A percentile compares a stretch with the other conserved stretches of the same genome.
phyloP scores from a whole-genome alignment of 2,888 invertebrate species.

The Drosophila suboccidentalis region DNA sequence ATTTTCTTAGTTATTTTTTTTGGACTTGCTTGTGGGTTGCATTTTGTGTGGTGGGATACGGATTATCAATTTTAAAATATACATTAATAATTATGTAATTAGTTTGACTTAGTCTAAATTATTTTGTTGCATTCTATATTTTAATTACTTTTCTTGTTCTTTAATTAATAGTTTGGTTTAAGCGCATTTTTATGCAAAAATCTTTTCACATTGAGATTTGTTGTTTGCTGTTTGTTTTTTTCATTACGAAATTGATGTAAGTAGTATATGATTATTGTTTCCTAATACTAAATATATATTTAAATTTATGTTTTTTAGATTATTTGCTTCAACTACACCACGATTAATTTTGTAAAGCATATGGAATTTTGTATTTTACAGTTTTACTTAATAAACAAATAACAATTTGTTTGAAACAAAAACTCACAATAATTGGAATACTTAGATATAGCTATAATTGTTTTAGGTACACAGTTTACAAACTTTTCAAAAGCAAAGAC shows the following conservation, averaged over 20 bases:
- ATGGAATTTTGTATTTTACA: constrained; percentile 59
- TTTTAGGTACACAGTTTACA: constrained; percentile 79
- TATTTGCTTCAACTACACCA: constrained; percentile 62
- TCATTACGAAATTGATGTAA: constrained; percentile 30
- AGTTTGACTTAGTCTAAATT: constrained; percentile 44
- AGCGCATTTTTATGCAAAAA: constrained; percentile 52
- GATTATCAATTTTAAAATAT: constrained; percentile 55
- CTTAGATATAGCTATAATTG: constrained; percentile 53
- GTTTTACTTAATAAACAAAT: constrained; percentile 50
- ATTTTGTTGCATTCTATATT: constrained; percentile 17
- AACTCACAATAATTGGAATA: constrained; percentile 64
- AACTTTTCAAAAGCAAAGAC: constrained; percentile 70
- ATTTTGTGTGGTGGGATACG: constrained; percentile 75
- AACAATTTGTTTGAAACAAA: constrained; percentile 66
- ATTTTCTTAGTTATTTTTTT: constrained; percentile 23
- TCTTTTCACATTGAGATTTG: constrained; percentile 60
- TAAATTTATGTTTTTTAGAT: constrained; percentile 38
- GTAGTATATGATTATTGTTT: constrained; percentile 24
- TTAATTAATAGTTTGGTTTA: constrained; percentile 29
- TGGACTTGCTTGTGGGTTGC: constrained; percentile 76
- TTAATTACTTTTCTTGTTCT: background rate
- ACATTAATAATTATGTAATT: constrained; percentile 18
- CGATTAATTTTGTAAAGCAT: constrained; percentile 53
- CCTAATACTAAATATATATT: constrained; percentile 28
- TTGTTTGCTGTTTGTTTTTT: background rate